Evolutionary conservation across 2,113 vertebrate species (phyloP).

Genomic region (Antechinus stuartii): DNA sequence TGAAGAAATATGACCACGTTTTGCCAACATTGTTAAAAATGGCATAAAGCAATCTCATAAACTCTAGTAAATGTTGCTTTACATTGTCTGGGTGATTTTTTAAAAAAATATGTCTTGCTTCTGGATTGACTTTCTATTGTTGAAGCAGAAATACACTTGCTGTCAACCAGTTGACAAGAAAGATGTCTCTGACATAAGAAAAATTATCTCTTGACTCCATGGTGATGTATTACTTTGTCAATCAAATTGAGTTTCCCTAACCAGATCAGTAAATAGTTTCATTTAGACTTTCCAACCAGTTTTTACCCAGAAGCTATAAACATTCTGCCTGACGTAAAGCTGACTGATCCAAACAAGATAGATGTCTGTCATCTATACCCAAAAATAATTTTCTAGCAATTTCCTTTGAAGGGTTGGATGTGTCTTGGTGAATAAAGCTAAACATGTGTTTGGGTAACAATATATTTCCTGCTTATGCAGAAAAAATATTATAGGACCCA

Average conservation of each 20-base stretch:
- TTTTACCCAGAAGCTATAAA: neutral
- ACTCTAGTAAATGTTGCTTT: neutral
- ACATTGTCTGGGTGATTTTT: neutral
- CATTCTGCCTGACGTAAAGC: neutral
- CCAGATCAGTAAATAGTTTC: neutral
- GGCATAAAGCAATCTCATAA: neutral
- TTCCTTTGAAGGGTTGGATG: neutral
- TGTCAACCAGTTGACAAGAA: neutral
- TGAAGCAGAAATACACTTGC: neutral
- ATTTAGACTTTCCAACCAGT: conserved; percentile 1
- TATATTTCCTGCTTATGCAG: neutral
- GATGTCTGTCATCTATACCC: neutral
- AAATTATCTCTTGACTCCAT: neutral
- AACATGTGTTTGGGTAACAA: neutral
- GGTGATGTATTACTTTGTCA: conserved; percentile 4
- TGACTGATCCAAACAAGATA: conserved; percentile 4
- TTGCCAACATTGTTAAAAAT: neutral
- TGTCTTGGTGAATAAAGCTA: neutral
- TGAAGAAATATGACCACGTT: neutral
- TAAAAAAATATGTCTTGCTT: neutral
- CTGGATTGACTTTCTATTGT: neutral
- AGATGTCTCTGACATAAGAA: neutral
- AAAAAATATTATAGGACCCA: neutral
- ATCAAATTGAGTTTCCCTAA: neutral
- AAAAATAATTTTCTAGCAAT: neutral